phyloP scores from a whole-genome alignment of 2,113 vertebrate genomes.

The Calypte anna region DNA sequence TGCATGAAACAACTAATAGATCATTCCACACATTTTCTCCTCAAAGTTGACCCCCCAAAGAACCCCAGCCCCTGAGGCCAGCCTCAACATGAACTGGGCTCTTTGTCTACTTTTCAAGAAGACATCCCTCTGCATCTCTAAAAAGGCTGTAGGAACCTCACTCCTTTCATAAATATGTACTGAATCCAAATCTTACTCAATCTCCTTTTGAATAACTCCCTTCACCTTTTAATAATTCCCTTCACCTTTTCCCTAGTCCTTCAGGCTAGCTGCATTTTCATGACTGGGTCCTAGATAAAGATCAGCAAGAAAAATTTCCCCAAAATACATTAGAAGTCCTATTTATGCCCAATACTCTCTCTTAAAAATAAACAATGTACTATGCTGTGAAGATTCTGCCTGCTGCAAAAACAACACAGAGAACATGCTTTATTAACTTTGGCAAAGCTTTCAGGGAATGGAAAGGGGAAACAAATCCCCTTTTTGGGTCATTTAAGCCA shows the following conservation, averaged over 20 bases:
- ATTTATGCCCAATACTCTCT: not conserved
- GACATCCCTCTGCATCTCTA: not conserved
- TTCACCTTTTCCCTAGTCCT: not conserved
- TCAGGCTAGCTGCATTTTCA: not conserved
- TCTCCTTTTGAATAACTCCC: not conserved
- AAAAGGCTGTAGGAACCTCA: not conserved
- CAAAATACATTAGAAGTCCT: not conserved
- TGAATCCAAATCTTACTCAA: not conserved
- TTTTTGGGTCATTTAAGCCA: not conserved
- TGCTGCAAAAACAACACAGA: not conserved
- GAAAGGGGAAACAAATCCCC: not conserved
- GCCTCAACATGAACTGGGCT: fast-evolving
- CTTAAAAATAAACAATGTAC: not conserved
- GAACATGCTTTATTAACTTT: constrained; percentile 40
- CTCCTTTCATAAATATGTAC: not conserved
- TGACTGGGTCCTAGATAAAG: not conserved
- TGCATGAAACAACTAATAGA: not conserved
- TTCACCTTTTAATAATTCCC: not conserved
- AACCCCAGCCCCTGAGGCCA: not conserved
- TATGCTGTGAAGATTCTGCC: not conserved
- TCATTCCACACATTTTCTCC: not conserved
- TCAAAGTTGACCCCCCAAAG: not conserved
- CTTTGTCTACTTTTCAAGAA: not conserved
- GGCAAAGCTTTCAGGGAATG: constrained; percentile 2
- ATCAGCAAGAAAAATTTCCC: not conserved